Evolutionary conservation across 2,888 invertebrate genomes (phyloP).

Genomic region (Euplagia quadripunctaria): DNA sequence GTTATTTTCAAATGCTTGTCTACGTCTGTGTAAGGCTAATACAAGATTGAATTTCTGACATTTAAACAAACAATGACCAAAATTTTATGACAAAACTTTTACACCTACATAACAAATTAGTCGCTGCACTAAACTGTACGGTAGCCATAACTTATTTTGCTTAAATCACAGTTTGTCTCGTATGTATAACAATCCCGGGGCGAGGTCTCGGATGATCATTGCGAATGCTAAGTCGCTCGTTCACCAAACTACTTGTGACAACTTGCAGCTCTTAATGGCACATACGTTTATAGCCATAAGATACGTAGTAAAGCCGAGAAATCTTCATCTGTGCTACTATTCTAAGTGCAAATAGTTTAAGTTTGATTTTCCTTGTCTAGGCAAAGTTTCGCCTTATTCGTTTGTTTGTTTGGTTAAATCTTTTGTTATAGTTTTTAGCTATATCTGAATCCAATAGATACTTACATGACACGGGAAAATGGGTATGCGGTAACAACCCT

Average conservation of each 20-base stretch:
- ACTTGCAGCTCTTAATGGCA: slow-evolving; percentile 40
- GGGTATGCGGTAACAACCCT: no score
- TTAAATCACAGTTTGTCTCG: slow-evolving; percentile 40
- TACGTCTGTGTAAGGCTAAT: no score
- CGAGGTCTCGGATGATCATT: slow-evolving; percentile 34
- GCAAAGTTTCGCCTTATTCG: slow-evolving; percentile 2
- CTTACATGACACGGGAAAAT: no score
- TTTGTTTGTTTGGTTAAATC: not conserved
- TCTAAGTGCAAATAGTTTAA: slow-evolving; percentile 12
- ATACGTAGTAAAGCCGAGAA: slow-evolving; percentile 14
- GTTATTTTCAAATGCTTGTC: no score
- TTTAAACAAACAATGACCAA: no score
- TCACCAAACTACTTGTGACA: slow-evolving; percentile 41
- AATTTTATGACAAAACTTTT: no score
- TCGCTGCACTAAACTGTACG: slow-evolving; percentile 1
- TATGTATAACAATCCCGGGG: slow-evolving; percentile 26
- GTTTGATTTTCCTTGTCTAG: not conserved
- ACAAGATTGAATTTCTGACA: no score
- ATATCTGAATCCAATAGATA: no score
- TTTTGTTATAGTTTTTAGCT: not conserved
- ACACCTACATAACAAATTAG: not conserved
- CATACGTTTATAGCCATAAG: slow-evolving; percentile 30
- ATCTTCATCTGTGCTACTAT: slow-evolving; percentile 10
- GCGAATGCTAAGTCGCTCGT: slow-evolving; percentile 38
- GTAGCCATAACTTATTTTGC: slow-evolving; percentile 19